Evolutionary conservation across 2,113 vertebrate species (phyloP).

Genomic region (Heterocephalus glaber): DNA sequence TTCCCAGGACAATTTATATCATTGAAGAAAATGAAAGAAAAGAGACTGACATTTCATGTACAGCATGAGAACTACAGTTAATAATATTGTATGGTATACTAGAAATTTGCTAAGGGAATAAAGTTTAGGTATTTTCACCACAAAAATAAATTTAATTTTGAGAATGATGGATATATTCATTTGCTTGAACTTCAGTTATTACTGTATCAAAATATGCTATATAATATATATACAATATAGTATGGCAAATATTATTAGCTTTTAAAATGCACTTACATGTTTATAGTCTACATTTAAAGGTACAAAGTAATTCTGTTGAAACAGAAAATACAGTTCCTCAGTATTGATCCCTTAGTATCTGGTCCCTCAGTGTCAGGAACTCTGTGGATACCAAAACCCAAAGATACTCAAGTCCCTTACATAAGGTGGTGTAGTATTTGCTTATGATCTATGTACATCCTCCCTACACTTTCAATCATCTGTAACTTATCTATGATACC

Average conservation of each 20-base stretch:
- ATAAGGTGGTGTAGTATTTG: not conserved
- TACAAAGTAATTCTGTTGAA: not conserved
- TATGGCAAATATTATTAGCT: not conserved
- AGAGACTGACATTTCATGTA: not conserved
- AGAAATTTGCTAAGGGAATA: not conserved
- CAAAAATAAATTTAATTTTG: not conserved
- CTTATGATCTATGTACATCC: not conserved
- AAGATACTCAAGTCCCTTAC: not conserved
- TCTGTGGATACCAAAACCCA: not conserved
- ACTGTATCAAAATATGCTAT: not conserved
- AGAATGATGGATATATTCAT: not conserved
- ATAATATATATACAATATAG: not conserved
- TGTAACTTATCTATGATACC: not conserved
- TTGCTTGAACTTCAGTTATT: not conserved
- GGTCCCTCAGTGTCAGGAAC: no score
- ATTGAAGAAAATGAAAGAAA: not conserved
- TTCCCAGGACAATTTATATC: not conserved
- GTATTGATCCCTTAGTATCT: not conserved
- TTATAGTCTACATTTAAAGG: not conserved
- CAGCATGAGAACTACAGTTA: not conserved
- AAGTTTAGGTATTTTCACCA: not conserved
- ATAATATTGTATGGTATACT: not conserved
- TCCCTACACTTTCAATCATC: not conserved
- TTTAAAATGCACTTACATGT: conserved; percentile 1
- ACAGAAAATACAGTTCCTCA: not conserved